Conservation (phyloP, 2,888 invertebrate genomes). For the Cylindroiulus punctatus region DNA sequence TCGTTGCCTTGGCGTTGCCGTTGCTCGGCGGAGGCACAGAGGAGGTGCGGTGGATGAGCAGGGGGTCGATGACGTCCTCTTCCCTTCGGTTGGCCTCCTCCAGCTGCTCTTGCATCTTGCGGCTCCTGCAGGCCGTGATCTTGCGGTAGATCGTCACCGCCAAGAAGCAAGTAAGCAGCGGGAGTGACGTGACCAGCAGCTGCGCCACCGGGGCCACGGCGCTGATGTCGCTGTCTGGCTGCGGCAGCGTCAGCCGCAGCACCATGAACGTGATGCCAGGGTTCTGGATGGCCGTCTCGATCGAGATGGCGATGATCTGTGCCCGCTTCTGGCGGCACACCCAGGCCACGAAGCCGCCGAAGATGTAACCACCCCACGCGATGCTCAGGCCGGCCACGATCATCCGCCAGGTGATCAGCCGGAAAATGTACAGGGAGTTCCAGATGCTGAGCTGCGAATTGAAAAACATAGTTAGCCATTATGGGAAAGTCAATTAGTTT, state of each 20-base stretch:
- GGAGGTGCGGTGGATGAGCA: background rate
- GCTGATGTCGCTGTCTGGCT: conserved; percentile 55
- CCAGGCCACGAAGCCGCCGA: conserved; percentile 66
- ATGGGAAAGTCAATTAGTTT: no score
- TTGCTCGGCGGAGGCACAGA: background rate
- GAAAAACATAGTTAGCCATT: background rate
- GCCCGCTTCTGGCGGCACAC: conserved; percentile 58
- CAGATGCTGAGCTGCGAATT: conserved; percentile 65
- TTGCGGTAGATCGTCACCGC: background rate
- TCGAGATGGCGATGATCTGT: conserved; percentile 62
- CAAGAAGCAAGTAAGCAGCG: background rate
- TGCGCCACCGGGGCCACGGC: conserved; percentile 56
- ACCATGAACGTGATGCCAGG: conserved; percentile 56
- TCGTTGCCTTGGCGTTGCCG: background rate
- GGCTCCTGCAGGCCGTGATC: background rate
- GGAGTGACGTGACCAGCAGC: conserved; percentile 50
- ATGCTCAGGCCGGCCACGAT: conserved; percentile 66
- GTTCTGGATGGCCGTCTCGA: conserved; percentile 64
- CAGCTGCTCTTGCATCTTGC: background rate
- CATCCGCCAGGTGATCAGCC: conserved; percentile 64
- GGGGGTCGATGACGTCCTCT: background rate
- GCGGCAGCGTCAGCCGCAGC: conserved; percentile 51
- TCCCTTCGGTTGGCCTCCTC: background rate
- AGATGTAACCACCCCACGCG: conserved; percentile 67
- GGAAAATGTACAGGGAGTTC: conserved; percentile 67